phyloP scores from a whole-genome alignment of 2,888 invertebrate genomes.

The Macrophya annulata region DNA sequence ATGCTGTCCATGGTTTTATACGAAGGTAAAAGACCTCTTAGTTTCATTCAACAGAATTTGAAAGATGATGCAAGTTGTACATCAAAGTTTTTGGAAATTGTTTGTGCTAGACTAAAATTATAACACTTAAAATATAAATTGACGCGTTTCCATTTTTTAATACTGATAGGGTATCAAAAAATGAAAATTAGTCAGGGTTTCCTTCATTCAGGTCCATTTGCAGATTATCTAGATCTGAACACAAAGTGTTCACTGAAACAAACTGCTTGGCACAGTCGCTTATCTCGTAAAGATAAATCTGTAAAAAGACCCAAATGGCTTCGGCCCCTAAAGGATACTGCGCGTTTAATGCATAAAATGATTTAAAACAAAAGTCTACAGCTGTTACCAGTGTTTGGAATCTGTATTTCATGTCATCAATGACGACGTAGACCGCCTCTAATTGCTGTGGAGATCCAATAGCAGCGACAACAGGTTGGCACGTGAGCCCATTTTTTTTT shows the following conservation, averaged over 20 bases:
- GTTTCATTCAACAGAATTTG: not conserved
- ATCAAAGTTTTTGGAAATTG: constrained; percentile 13
- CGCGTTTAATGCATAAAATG: constrained; percentile 41
- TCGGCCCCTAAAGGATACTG: constrained; percentile 31
- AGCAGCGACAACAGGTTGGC: constrained; percentile 49
- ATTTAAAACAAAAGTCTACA: constrained; percentile 52
- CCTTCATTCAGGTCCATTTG: not conserved
- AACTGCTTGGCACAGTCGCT: not conserved
- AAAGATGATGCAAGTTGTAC: constrained; percentile 29
- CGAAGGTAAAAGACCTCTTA: not conserved
- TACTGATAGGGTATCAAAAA: constrained; percentile 7
- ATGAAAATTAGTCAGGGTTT: not conserved
- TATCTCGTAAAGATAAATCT: constrained; percentile 36
- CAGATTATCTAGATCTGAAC: constrained; percentile 11
- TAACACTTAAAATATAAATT: not conserved
- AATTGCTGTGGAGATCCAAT: constrained; percentile 33
- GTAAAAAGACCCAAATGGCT: constrained; percentile 44
- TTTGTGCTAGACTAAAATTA: constrained; percentile 27
- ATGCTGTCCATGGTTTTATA: not conserved
- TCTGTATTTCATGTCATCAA: constrained; percentile 41
- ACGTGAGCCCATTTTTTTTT: constrained; percentile 19
- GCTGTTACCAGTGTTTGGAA: constrained; percentile 40
- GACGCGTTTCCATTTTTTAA: not conserved
- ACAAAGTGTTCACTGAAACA: constrained; percentile 1
- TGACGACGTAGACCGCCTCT: constrained; percentile 46